A percentile compares a stretch with the other conserved stretches of the same genome.
These are phyloP conservation scores for Diorhabda elongata DNA, from an alignment of 1,140 invertebrate species.

Conservation along the genomic window DNA sequence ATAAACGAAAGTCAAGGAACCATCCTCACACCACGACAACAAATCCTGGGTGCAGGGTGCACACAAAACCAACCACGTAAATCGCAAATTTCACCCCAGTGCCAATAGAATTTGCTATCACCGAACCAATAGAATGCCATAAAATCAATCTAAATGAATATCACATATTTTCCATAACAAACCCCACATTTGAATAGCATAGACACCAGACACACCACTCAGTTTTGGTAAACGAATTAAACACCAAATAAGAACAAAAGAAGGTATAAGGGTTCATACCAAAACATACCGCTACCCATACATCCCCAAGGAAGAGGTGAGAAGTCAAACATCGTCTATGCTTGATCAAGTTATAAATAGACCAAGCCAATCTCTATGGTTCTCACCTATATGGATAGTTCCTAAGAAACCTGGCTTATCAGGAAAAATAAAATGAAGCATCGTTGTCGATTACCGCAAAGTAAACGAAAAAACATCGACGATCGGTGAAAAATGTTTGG, in stretches of 20 bases:
- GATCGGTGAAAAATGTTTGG: not conserved
- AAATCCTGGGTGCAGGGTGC: not conserved
- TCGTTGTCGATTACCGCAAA: conserved; percentile 1
- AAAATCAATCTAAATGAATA: not conserved
- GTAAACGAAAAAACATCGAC: not conserved
- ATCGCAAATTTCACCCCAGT: not conserved
- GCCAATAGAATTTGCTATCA: not conserved
- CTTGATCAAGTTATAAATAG: not conserved
- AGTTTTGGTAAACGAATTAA: not conserved
- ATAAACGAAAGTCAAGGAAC: not conserved
- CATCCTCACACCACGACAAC: not conserved
- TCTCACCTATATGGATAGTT: not conserved
- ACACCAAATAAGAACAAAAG: not conserved
- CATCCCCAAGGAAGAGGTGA: not conserved
- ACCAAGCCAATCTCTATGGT: not conserved
- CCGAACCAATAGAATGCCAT: not conserved
- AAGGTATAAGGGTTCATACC: not conserved
- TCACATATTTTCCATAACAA: not conserved
- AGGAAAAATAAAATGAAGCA: not conserved
- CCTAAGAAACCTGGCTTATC: not conserved
- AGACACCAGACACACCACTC: not conserved
- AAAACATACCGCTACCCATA: not conserved
- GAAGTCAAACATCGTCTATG: not conserved
- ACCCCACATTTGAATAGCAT: not conserved
- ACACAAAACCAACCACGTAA: not conserved